These are phyloP conservation scores for Helobdella robusta DNA, from an alignment of 2,888 invertebrate genomes.

Conservation along the genomic window DNA sequence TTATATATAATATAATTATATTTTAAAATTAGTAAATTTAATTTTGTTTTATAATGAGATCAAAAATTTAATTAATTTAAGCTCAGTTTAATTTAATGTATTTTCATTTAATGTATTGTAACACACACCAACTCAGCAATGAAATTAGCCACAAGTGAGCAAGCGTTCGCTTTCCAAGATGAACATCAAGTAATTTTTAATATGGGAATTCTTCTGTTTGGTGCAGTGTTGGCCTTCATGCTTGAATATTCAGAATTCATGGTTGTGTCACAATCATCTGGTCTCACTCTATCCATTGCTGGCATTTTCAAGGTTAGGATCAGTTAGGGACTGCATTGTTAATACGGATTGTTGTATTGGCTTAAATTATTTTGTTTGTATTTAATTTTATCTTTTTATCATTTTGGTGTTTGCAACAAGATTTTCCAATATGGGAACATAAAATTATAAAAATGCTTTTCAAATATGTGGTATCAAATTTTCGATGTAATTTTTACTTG, in stretches of 20 bases:
- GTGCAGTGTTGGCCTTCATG: conserved; percentile 47
- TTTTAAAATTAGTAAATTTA: too few species aligned
- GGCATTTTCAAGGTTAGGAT: conserved; percentile 85
- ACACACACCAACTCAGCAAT: conserved; percentile 46
- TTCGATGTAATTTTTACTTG: too few species aligned
- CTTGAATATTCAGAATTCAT: conserved; percentile 77
- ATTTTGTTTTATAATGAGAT: too few species aligned
- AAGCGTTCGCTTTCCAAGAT: conserved; percentile 52
- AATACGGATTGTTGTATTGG: too few species aligned
- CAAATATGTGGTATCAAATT: too few species aligned
- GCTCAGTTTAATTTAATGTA: background rate
- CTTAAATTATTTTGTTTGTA: too few species aligned
- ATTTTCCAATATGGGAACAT: too few species aligned
- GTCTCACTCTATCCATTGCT: conserved; percentile 85
- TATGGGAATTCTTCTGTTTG: conserved; percentile 46
- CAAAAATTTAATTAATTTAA: too few species aligned
- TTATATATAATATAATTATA: too few species aligned
- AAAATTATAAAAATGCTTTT: too few species aligned
- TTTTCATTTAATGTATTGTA: background rate
- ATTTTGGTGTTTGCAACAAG: background rate
- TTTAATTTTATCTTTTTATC: too few species aligned
- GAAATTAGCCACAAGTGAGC: conserved; percentile 51
- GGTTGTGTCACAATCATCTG: conserved; percentile 83
- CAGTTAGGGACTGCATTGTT: too few species aligned
- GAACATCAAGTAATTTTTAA: conserved; percentile 39